phyloP scores from a whole-genome alignment of 1,140 invertebrate genomes.

The Drosophila equinoxialis region DNA sequence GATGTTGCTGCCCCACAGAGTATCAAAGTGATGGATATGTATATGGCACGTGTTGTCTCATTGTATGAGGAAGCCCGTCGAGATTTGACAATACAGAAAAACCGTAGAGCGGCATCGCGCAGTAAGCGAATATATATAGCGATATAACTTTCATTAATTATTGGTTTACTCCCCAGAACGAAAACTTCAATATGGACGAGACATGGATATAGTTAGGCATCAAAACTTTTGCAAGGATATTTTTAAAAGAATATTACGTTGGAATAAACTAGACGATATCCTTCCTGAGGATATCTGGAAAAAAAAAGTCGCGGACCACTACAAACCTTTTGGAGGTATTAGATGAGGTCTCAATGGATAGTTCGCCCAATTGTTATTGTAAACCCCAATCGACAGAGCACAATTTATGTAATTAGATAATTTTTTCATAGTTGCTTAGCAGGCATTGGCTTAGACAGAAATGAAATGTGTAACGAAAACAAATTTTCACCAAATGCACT shows the following conservation, averaged over 20 bases:
- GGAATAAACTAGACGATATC: neutral
- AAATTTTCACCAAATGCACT: neutral
- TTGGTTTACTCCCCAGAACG: neutral
- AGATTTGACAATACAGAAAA: neutral
- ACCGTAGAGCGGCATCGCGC: neutral
- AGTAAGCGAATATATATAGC: neutral
- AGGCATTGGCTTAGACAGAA: neutral
- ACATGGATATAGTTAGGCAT: neutral
- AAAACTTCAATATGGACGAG: too few relatives aligned
- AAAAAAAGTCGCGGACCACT: neutral
- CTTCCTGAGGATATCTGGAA: slow-evolving; percentile 4
- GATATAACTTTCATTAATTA: neutral
- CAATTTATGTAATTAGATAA: slow-evolving; percentile 10
- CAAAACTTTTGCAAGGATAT: neutral
- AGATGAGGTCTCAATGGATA: neutral
- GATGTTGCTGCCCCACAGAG: neutral
- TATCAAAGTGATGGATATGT: neutral
- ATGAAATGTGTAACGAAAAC: neutral
- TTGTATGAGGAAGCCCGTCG: neutral
- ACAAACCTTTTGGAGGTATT: neutral
- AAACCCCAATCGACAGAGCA: neutral
- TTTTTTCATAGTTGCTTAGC: neutral
- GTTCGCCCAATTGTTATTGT: slow-evolving; percentile 11
- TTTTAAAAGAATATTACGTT: neutral
- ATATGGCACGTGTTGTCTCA: neutral